Evolutionary conservation across 2,888 invertebrate genomes (phyloP), one percentile per base, ranked within the genome.

Genomic region (Cryptophagus acutangulus): DNA sequence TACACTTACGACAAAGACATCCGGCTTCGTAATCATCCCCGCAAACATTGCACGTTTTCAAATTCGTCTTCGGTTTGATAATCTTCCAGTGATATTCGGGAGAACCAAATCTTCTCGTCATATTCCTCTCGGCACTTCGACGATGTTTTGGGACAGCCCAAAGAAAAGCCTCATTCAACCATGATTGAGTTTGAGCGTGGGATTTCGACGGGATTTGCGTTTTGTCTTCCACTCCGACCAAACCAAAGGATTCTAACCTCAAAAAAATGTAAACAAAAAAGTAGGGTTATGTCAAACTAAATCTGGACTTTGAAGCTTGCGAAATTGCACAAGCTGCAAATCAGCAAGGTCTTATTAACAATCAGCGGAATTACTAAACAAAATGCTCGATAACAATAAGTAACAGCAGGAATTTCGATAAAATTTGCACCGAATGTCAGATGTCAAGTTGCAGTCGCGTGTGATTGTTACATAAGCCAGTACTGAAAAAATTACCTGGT

Each of bases 101-200:
- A 26, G 62, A 49, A 0, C 90, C 90, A 67, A 76, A 90, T 67
- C 81, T 87, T 33, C 91, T 74, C 30, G 76, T 82, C 52, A 74
- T 67, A 43, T 89, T 74, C 62, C 72, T 83, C 61, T 94, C 93
- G 29, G 88, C 50, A 0, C 86, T 78, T 51, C 90, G 74, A 53
- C 95, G 74, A 46, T 75, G 73, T 61, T 84, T 87, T 0, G 91
- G 94, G 1, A 86, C 89, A 34, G 83, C 92, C 78, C 85, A 83
- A 13, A 93, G 65, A 48, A 90, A 76, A 2, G 86, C 85, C 69
- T 87, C 79, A 1, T 79, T 80, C 33, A 86, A 66, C 10, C n/a
- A n/a, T n/a, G n/a, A n/a, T n/a, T n/a, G n/a, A n/a, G n/a, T n/a
- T n/a, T n/a, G n/a, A n/a, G n/a, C n/a, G n/a, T n/a, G n/a, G n/a